Base-by-base conservation (phyloP, 1,140 invertebrate species). In the Drosophila ercepeae region DNA sequence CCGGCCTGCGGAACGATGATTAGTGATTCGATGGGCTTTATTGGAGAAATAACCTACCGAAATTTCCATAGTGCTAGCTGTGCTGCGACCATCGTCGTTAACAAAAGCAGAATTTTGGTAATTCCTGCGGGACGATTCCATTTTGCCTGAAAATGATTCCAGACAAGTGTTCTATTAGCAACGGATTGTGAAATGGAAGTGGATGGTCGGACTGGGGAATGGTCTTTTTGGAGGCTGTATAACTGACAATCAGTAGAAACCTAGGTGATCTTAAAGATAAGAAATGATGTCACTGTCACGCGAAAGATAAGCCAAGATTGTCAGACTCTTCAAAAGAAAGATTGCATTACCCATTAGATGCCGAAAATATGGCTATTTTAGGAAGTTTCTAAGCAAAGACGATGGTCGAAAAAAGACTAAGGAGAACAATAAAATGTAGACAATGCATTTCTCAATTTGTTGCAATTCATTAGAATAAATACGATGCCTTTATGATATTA, bases 51-150 rank as follows among this genome's bases (percentile, higher is more conserved):
- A 18, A 57, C 78, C 44, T 65, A 86, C 81, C 77, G 81, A 84
- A 71, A 86, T 88, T 7, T 70, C 55, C 67, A 89, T 50, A 6
- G 84, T 88, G 78, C 82, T 88, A 44, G 82, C 71, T 11, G 53
- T 78, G 49, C 83, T 89, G 11, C 79, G 76, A 45, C 89, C 90
- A 54, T 91, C 90, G 63, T 91, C 90, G 50, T 77, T 89, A 18
- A 91, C 57, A 49, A 91, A 91, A 8, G 61, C 75, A 7, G 88
- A 79, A 76, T 73, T 73, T 36, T 25, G 64, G 11, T 73, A 39
- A 48, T 91, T 91, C 18, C 67, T 51, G 25, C 89, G 77, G 29
- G 50, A 42, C 49, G 76, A 42, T 32, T 74, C 65, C 89, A 90
- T 90, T 50, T 67, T 57, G 21, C 29, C 36, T 41, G 27, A 9